A percentile compares a stretch with the other conserved stretches of the same genome.
Conservation (phyloP, 2,888 invertebrate genomes). For the Drosophila emarginata region DNA sequence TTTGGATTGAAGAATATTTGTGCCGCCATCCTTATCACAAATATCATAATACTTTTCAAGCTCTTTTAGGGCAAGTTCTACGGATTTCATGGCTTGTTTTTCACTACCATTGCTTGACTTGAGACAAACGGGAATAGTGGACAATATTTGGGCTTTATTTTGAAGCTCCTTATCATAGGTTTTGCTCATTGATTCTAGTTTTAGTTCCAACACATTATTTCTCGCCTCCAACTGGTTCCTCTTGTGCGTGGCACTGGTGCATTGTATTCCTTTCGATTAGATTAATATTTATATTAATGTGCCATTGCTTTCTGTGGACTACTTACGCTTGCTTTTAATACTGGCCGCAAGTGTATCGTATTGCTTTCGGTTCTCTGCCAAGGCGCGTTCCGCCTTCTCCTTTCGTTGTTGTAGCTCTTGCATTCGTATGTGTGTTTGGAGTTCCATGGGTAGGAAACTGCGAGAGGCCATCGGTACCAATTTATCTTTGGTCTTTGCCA, state of each 20-base stretch:
- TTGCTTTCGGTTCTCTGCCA: constrained; percentile 62
- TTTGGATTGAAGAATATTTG: constrained; percentile 64
- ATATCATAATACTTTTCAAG: constrained; percentile 75
- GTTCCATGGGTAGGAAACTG: constrained; percentile 73
- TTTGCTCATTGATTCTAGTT: constrained; percentile 62
- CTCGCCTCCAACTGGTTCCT: constrained; percentile 59
- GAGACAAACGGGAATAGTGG: constrained; percentile 78
- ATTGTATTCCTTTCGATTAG: constrained; percentile 72
- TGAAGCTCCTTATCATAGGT: constrained; percentile 64
- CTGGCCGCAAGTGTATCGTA: constrained; percentile 66
- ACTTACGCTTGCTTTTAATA: constrained; percentile 79
- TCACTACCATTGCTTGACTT: constrained; percentile 75
- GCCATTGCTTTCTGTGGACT: background rate
- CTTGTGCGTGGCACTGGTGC: constrained; percentile 68
- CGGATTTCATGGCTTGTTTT: constrained; percentile 61
- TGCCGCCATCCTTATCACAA: constrained; percentile 54
- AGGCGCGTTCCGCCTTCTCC: constrained; percentile 43
- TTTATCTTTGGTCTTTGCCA: constrained; percentile 71
- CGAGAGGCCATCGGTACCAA: constrained; percentile 71
- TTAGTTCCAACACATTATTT: constrained; percentile 72
- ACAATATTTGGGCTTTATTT: constrained; percentile 61
- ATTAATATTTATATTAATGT: background rate
- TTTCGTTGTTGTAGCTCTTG: constrained; percentile 70
- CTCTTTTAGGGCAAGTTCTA: constrained; percentile 72
- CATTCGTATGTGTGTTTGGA: constrained; percentile 75